These are phyloP conservation scores for Pithys albifrons DNA, from an alignment of 2,113 vertebrate species.

Conservation along the genomic window DNA sequence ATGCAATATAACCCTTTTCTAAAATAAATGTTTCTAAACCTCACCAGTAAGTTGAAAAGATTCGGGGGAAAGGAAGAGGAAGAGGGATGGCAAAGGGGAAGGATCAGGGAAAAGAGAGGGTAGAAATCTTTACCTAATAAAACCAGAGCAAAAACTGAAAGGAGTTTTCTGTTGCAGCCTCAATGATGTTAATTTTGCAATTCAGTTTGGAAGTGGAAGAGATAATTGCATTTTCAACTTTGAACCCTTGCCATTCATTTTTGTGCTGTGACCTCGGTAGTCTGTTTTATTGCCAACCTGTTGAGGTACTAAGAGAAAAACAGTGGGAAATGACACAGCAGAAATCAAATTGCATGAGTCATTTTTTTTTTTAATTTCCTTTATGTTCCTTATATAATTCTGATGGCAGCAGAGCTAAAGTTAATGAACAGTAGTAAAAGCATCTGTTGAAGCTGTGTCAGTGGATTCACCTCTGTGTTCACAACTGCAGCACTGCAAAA, in stretches of 20 bases:
- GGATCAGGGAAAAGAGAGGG: neutral
- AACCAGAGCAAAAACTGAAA: conserved; percentile 20
- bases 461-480: conserved; percentile 28
- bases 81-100: neutral
- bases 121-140: neutral
- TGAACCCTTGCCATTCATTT: conserved; percentile 16
- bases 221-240: conserved; percentile 53
- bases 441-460: conserved; percentile 39
- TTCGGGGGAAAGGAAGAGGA: neutral
- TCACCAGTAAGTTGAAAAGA: neutral
- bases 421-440: conserved; percentile 62
- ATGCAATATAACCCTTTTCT: neutral
- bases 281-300: neutral
- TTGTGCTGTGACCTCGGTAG: conserved; percentile 17
- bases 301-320: conserved; percentile 1
- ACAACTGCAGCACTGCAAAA: conserved; percentile 27
- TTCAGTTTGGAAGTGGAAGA: conserved; percentile 28
- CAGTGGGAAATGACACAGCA: conserved; percentile 52
- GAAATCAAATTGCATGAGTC: conserved; percentile 54
- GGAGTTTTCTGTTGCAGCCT: neutral
- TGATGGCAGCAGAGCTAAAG: conserved; percentile 31
- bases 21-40: neutral
- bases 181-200: neutral
- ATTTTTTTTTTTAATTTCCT: conserved; percentile 23
- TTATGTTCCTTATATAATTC: conserved; percentile 58